These are phyloP conservation scores for Atethmia centrago DNA, from an alignment of 2,888 invertebrate genomes.

Conservation along the genomic window DNA sequence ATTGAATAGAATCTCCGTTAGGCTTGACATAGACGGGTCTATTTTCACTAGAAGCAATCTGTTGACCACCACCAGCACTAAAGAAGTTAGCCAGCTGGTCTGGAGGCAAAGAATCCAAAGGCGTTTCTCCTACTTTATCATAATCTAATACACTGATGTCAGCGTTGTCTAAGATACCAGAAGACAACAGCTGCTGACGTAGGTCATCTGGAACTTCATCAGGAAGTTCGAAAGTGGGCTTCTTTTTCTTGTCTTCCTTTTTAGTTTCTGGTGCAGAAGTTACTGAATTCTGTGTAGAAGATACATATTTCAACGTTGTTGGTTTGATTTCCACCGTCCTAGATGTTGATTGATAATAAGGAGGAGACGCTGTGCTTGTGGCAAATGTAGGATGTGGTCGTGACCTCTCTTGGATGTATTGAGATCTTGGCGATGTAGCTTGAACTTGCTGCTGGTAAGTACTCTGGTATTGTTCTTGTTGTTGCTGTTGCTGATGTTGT, in stretches of 20 bases:
- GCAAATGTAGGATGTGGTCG: conserved; percentile 78
- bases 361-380: conserved; percentile 80
- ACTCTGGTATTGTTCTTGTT: conserved; percentile 75
- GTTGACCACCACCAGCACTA: conserved; percentile 94
- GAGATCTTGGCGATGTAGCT: conserved; percentile 80
- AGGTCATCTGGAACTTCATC: conserved; percentile 97
- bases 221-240: conserved; percentile 91
- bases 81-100: conserved; percentile 97
- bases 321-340: conserved; percentile 88
- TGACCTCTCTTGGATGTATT: conserved; percentile 85
- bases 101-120: conserved; percentile 95
- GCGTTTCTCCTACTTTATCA: conserved; percentile 96
- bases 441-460: conserved; percentile 79
- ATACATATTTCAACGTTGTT: conserved; percentile 87
- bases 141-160: conserved; percentile 97
- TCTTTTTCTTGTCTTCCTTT: conserved; percentile 90
- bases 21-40: conserved; percentile 92
- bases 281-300: conserved; percentile 87
- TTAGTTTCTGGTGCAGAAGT: conserved; percentile 83
- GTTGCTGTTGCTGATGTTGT: conserved; percentile 83
- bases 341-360: conserved; percentile 84
- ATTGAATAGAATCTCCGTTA: conserved; percentile 90
- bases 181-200: conserved; percentile 94
- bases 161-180: conserved; percentile 96
- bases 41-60: conserved; percentile 93